Evolutionary conservation across 1,140 invertebrate species (phyloP).

Genomic region (Penaeus chinensis): DNA sequence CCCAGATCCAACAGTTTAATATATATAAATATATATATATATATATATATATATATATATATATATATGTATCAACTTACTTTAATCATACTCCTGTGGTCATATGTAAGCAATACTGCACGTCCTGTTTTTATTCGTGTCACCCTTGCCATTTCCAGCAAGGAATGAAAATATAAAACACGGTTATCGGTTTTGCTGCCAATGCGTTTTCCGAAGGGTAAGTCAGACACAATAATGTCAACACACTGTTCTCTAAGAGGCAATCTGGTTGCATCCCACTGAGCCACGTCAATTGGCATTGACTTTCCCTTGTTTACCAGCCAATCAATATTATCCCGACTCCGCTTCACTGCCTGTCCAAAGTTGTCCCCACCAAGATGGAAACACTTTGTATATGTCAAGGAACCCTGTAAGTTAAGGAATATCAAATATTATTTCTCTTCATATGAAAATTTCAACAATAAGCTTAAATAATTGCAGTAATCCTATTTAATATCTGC

Average conservation of each 20-base stretch:
- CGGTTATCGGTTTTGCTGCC: conserved; percentile 71
- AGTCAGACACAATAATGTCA: conserved; percentile 75
- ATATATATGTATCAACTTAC: conserved; percentile 60
- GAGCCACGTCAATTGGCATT: conserved; percentile 67
- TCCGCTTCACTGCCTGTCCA: conserved; percentile 68
- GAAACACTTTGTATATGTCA: conserved; percentile 68
- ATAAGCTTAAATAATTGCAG: background rate
- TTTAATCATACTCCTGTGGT: conserved; percentile 70
- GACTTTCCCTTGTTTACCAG: conserved; percentile 64
- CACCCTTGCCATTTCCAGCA: conserved; percentile 72
- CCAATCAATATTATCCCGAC: conserved; percentile 68
- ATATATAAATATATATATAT: background rate
- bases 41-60: background rate
- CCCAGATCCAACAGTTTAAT: no score
- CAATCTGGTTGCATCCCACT: conserved; percentile 71
- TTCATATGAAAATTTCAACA: background rate
- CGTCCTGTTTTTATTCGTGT: conserved; percentile 68
- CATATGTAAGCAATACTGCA: conserved; percentile 73
- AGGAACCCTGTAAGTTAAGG: conserved; percentile 67
- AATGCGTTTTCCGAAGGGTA: conserved; percentile 74
- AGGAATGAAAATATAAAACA: conserved; percentile 70
- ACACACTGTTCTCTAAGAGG: conserved; percentile 71
- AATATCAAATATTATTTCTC: background rate
- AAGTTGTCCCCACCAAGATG: conserved; percentile 71
- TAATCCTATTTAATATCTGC: background rate